Percentiles rank a stretch among this genome's conserved stretches.
Evolutionary conservation across 2,113 vertebrate species (phyloP).

Genomic region (Podilymbus podiceps): DNA sequence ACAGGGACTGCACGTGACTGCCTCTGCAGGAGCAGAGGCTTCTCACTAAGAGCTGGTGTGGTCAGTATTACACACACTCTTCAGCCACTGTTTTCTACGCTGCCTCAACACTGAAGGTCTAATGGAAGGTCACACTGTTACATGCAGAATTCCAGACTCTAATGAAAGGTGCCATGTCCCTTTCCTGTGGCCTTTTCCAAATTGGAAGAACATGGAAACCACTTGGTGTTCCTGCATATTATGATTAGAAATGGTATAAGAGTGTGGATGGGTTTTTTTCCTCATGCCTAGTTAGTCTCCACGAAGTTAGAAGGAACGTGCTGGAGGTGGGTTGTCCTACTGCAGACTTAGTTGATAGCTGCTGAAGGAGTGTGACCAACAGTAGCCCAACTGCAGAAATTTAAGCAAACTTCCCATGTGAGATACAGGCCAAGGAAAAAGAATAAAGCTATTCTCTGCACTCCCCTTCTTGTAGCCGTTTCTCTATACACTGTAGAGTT

Average conservation of each 20-base stretch:
- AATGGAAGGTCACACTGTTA: conserved; percentile 68
- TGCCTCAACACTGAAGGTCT: conserved; percentile 77
- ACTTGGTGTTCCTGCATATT: conserved; percentile 70
- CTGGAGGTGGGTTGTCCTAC: conserved; percentile 60
- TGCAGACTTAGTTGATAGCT: conserved; percentile 50
- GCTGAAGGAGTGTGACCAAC: conserved; percentile 36
- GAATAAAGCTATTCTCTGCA: conserved; percentile 60
- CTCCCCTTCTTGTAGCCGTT: conserved; percentile 61
- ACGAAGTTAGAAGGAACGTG: conserved; percentile 52
- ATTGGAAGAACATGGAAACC: conserved; percentile 65
- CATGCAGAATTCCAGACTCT: conserved; percentile 68
- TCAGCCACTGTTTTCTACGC: conserved; percentile 75
- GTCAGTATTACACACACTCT: conserved; percentile 78
- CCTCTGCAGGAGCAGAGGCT: conserved; percentile 70
- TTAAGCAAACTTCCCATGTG: conserved; percentile 38
- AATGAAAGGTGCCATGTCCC: conserved; percentile 70
- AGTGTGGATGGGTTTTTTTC: conserved; percentile 67
- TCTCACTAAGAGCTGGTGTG: conserved; percentile 70
- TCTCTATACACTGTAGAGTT: conserved; percentile 72
- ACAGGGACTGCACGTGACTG: conserved; percentile 66
- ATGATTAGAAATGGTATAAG: conserved; percentile 68
- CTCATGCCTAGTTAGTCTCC: conserved; percentile 73
- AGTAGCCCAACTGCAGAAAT: conserved; percentile 49
- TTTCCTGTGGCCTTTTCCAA: conserved; percentile 76
- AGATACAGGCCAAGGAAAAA: conserved; percentile 69